phyloP scores from a whole-genome alignment of 2,888 invertebrate genomes.

The Coenonympha arcania region DNA sequence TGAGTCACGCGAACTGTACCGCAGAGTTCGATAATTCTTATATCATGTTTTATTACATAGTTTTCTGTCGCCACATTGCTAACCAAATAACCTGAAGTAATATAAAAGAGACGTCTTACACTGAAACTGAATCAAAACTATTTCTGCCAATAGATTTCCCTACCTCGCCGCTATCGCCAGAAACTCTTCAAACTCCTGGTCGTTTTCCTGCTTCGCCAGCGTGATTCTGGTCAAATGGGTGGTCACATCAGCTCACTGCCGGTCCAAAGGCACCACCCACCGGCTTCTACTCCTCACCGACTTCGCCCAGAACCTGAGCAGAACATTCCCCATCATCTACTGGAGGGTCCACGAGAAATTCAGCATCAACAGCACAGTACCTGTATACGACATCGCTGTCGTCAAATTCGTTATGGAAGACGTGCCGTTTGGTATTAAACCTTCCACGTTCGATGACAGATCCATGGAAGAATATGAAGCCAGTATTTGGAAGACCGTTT shows the following conservation, averaged over 20 bases:
- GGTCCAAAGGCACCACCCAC: conserved; percentile 42
- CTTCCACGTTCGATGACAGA: conserved; percentile 42
- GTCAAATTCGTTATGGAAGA: conserved; percentile 48
- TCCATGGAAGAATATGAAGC: conserved; percentile 33
- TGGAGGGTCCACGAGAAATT: conserved; percentile 58
- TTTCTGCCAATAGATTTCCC: conserved; percentile 30
- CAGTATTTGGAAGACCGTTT: conserved; percentile 57
- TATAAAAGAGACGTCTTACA: no score
- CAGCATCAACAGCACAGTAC: conserved; percentile 34
- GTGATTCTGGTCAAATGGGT: conserved; percentile 55
- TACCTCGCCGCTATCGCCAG: conserved; percentile 55
- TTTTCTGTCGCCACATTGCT: no score
- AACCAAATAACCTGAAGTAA: no score
- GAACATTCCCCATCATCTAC: conserved; percentile 49
- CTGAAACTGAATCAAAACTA: background rate
- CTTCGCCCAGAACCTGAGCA: conserved; percentile 43
- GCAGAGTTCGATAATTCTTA: no score
- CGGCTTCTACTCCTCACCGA: conserved; percentile 50
- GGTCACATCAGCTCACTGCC: conserved; percentile 58
- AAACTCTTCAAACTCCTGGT: conserved; percentile 44
- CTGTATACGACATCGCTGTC: conserved; percentile 53
- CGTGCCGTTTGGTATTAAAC: conserved; percentile 35
- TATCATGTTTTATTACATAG: no score
- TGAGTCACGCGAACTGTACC: no score
- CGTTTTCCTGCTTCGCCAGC: conserved; percentile 57